Evolutionary conservation across 2,797 vertebrate genomes (phyloP), one percentile per base, ranked within the genome.

Genomic region (Thalassophryne amazonica): DNA sequence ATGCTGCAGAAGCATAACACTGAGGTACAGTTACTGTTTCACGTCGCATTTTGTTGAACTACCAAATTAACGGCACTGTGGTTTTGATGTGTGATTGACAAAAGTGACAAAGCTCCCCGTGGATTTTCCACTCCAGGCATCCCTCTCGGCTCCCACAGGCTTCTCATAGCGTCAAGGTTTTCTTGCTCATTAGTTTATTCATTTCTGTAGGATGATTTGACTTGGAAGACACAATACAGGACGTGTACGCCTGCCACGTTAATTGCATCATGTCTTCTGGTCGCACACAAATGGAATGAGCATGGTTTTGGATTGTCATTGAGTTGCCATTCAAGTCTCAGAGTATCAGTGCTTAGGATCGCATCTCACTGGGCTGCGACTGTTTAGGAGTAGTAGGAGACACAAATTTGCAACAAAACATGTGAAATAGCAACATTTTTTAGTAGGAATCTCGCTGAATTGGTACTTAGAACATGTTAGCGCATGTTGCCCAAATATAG

Each of bases 11-110:
- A 28, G 19, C 13, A 8, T 9, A 16, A 1, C 32, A 52, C 24
- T 9, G 2, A 32, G 45, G 25, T 19, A 43, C 6, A 28, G 0
- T 12, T 10, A 6, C 23, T 55, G n/a, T 6, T 33, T n/a, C 27
- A 8, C 4, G 0, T 25, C 14, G 5, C 21, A 12, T 68, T 58
- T 37, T 38, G 7, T 32, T 34, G 21, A 62, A 49, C 39, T 2
- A 55, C 37, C 28, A 41, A 60, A 69, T 50, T 0, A 46, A 43
- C 3, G 5, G n/a, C 9, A 12, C 18, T 7, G 14, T 18, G 8
- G 47, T 30, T 31, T 21, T 50, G 40, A 43, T 50, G 34, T 49
- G 46, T 75, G 60, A 60, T 73, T 51, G 65, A 74, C 22, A 28
- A 53, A 66, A 15, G 21, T 29, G 45, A 53, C 46, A 57, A 30